Evolutionary conservation across 2,113 vertebrate genomes (phyloP), one percentile per base, ranked within the genome.

Genomic region (Oryzias javanicus): DNA sequence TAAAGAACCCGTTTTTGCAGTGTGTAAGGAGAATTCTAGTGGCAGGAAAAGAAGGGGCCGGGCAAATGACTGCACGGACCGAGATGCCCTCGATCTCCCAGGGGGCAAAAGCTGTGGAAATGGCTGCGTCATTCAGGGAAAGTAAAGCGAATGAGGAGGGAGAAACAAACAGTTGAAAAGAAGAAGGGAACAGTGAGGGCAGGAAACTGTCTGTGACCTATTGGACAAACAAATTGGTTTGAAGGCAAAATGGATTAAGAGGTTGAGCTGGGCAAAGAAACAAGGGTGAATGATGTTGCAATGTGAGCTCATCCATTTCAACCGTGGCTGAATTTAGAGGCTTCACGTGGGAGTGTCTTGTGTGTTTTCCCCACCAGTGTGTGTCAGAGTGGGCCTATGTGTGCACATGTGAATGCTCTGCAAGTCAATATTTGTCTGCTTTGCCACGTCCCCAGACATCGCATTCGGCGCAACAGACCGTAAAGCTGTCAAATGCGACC

Each of bases 381-480:
- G 60, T 55, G 41, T 52, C 8, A 35, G 0, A 4, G 49, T 19
- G 16, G 18, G 41, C 55, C 54, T 70, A 15, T 25, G 66, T 25
- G 44, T 49, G 69, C 16, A 50, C 46, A 42, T 47, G 63, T 13
- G 1, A 66, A 62, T 6, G 48, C 78, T 71, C 77, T 61, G 80
- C 79, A 53, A 88, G 88, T 89, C 89, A 90, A 92, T 91, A 90
- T 91, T 91, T 90, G 88, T 87, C 87, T 85, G 83, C 87, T 88
- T 87, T 82, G 85, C 80, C 78, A 67, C 85, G 81, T 88, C 79
- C 88, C 86, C 55, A 83, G 88, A 91, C 86, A 76, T 88, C 89
- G 74, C 72, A 79, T 80, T 74, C 82, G 74, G 83, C 41, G 86
- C 87, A 87, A 68, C 86, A 86, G 87, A 89, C 86, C 84, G 84